A percentile compares a stretch with the other conserved stretches of the same genome.
These are phyloP conservation scores for Oxyura jamaicensis DNA, from an alignment of 2,113 vertebrate genomes.

Conservation along the genomic window DNA sequence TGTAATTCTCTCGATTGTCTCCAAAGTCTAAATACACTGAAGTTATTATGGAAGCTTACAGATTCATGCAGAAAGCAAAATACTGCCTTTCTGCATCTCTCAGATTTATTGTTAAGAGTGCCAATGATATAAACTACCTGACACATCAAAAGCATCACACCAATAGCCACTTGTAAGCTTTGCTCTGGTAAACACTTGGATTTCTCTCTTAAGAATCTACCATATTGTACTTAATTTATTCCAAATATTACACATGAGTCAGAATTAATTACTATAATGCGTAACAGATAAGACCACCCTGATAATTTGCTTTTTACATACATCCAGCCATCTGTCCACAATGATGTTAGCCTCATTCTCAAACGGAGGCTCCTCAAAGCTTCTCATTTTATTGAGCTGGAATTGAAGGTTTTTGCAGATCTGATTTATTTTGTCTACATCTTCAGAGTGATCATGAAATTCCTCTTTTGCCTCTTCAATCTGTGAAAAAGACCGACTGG, in stretches of 20 bases:
- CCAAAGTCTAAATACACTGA: not conserved
- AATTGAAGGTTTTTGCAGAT: conserved; percentile 90
- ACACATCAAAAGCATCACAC: not conserved
- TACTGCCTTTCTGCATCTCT: not conserved
- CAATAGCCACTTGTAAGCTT: not conserved
- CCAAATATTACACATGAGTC: conserved; percentile 25
- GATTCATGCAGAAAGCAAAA: not conserved
- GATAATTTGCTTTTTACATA: conserved; percentile 77
- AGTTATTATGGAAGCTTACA: not conserved
- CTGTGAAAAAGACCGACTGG: conserved; percentile 70
- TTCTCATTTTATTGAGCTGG: conserved; percentile 90
- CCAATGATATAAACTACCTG: not conserved
- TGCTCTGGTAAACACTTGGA: conserved; percentile 36
- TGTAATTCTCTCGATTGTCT: not conserved
- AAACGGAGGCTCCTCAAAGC: conserved; percentile 85
- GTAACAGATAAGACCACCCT: conserved; percentile 60
- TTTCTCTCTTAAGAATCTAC: conserved; percentile 28
- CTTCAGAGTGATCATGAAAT: conserved; percentile 78
- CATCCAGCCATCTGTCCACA: conserved; percentile 95
- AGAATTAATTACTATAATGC: conserved; percentile 66
- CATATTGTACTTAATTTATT: conserved; percentile 49
- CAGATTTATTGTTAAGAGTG: not conserved
- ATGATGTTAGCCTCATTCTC: conserved; percentile 89
- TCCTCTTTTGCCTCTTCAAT: conserved; percentile 85
- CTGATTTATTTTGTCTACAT: conserved; percentile 86